Percentiles rank a stretch among this genome's conserved stretches.
Conservation (phyloP, 2,113 vertebrate genomes). For the Laticauda colubrina region DNA sequence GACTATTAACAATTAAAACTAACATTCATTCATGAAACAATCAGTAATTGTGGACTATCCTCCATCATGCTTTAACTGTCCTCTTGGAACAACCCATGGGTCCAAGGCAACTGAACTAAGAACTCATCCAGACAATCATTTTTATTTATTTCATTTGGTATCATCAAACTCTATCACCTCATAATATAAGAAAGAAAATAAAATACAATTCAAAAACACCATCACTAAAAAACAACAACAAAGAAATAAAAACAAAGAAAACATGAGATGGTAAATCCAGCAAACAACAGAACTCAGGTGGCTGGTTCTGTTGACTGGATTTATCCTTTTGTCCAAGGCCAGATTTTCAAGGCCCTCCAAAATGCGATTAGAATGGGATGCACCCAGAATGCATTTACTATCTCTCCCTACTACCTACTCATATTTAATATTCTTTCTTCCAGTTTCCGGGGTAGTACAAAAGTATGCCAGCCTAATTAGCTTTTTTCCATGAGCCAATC, state of each 20-base stretch:
- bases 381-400: neutral
- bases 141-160: neutral
- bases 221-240: neutral
- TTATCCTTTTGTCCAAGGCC: neutral
- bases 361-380: neutral
- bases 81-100: neutral
- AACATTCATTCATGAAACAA: neutral
- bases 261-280: neutral
- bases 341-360: neutral
- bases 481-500: neutral
- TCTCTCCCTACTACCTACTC: neutral
- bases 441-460: neutral
- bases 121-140: neutral
- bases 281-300: neutral
- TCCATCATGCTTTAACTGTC: neutral
- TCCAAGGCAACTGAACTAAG: neutral
- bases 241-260: neutral
- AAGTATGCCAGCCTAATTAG: neutral
- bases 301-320: neutral
- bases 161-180: neutral
- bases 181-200: neutral
- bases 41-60: neutral
- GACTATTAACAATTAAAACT: neutral
- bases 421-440: neutral
- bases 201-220: neutral